Percentiles rank a stretch among this genome's conserved stretches.
These are phyloP conservation scores for Gobio gobio DNA, from an alignment of 2,113 vertebrate genomes.

Conservation along the genomic window DNA sequence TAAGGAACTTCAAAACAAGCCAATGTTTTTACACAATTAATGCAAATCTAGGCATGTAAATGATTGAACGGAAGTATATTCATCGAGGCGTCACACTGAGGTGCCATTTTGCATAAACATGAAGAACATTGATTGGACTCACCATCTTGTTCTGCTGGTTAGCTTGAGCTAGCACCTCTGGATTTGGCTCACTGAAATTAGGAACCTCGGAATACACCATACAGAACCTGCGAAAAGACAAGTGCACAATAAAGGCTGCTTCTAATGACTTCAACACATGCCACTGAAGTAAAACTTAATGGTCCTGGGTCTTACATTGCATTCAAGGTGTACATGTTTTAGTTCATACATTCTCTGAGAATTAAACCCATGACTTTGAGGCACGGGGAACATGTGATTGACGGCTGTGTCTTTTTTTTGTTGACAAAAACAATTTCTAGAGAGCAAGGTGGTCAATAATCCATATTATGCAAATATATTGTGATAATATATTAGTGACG, in stretches of 20 bases:
- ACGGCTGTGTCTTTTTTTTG: not conserved
- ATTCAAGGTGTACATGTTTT: no score
- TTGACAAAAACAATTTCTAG: no score
- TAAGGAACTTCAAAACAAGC: not conserved
- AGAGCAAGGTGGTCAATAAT: not conserved
- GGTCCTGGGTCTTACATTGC: no score
- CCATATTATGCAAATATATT: no score
- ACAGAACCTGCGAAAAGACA: constrained; percentile 84
- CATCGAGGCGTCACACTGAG: not conserved
- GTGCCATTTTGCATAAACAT: not conserved
- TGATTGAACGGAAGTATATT: not conserved
- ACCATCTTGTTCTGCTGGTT: constrained; percentile 88
- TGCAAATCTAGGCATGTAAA: not conserved
- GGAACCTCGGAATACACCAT: constrained; percentile 99
- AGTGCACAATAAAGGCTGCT: not conserved
- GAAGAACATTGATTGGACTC: constrained; percentile 58
- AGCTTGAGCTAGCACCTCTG: constrained; percentile 81
- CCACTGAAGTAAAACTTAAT: no score
- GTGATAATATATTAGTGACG: not conserved
- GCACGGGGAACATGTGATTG: no score
- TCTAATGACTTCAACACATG: not conserved
- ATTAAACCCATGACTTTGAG: not conserved
- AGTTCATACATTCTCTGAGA: no score
- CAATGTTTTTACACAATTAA: not conserved
- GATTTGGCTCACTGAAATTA: constrained; percentile 97